Evolutionary conservation across 2,888 invertebrate genomes (phyloP), one percentile per base, ranked within the genome.

Genomic region (Anticlea derivata): DNA sequence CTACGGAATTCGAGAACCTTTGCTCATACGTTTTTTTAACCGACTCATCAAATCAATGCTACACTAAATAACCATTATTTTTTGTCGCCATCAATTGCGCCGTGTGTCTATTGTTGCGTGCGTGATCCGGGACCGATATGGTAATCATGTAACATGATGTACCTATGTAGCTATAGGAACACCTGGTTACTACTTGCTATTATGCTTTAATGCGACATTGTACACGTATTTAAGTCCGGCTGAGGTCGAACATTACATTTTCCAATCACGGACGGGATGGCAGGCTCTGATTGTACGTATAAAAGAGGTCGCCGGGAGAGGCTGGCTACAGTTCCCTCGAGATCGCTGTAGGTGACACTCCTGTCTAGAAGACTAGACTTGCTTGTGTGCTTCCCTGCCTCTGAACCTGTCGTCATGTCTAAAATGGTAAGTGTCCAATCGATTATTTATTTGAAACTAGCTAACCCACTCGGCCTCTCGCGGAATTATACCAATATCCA

Each of bases 161-260:
- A 38, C 13, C 7, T 12, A 24, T 0, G 20, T 17, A 22, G 7
- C 26, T 22, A 46, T 29, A 39, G 33, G 29, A 34, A 34, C 23
- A 29, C n/a, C n/a, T n/a, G 22, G 20, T 34, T 34, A 23, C 7
- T 44, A 44, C 65, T 73, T 63, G 65, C 78, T 79, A 79, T 83
- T 83, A 82, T 73, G 70, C 66, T 65, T 78, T 88, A 88, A 88
- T 87, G 88, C 63, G 85, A 81, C 84, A 89, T 88, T 87, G 88
- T 89, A 70, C 74, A 65, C 37, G 61, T 67, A 53, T 55, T 51
- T 58, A 58, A 47, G 56, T 58, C 54, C 51, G 51, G 47, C 53
- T 45, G 75, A 78, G 80, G 79, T 76, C 75, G 57, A 56, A 66
- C 74, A 85, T 86, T 86, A 85, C 66, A 65, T 76, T 83, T 87